Evolutionary conservation across 2,888 invertebrate species (phyloP), one percentile per base, ranked within the genome.

Genomic region (Stegophylla sp.): DNA sequence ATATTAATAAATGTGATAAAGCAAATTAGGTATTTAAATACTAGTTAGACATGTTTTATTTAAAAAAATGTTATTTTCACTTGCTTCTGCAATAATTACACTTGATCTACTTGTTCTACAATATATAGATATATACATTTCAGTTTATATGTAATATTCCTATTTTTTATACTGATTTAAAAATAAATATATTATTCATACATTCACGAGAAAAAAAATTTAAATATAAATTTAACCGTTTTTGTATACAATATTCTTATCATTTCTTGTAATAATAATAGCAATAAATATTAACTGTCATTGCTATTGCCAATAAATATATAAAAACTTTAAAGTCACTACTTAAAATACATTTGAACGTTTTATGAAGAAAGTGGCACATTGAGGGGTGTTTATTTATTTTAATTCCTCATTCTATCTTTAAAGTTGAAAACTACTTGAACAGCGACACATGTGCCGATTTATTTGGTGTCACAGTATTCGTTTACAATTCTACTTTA

Each of bases 361-460:
- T 5, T 9, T 48, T 4, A 28, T n/a, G 9, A 10, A 61, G 23
- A 26, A n/a, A 15, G 45, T 61, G 23, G n/a, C 59, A 17, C 12
- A 20, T 17, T 41, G 43, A 61, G 23, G 26, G 59, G 9, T 61
- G 56, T 73, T 53, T 71, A 45, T 72, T 72, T 59, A 59, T 61
- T 73, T 45, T 34, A 71, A 71, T 71, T 71, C 53, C 51, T 23
- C 53, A 45, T 73, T 61, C 45, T 61, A 73, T 73, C 73, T 43
- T 73, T 61, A 59, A 73, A 73, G 17, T 66, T 5, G 20, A 26
- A 28, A 61, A 26, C 26, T 43, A 20, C 28, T 53, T 34, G 34
- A 34, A 53, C 51, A 45, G 26, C 59, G 23, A 3, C 34, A 73
- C 45, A 73, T 43, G 45, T 73, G 59, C n/a, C 15, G 61, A 73